Conservation (phyloP, 2,797 vertebrate genomes). For the Alca torda region DNA sequence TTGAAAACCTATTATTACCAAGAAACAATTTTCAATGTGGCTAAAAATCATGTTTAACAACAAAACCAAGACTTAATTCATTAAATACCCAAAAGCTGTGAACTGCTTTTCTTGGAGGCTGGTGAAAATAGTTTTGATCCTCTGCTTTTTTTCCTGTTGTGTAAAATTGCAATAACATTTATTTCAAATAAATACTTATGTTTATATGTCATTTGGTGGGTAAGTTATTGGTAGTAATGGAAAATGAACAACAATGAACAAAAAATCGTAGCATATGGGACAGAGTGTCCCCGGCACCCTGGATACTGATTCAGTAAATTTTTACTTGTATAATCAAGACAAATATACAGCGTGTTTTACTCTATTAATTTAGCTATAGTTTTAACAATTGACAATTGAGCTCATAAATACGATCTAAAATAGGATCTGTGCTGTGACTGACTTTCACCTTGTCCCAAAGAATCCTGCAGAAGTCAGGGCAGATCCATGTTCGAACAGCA, state of each 20-base stretch:
- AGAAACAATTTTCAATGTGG: conserved; percentile 56
- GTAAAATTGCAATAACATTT: not conserved
- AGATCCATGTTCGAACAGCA: not conserved
- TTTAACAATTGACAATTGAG: not conserved
- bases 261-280: not conserved
- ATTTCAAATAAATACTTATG: not conserved
- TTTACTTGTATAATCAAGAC: not conserved
- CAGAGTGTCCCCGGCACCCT: not conserved
- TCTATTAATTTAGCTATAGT: not conserved
- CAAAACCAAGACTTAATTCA: conserved; percentile 44
- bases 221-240: not conserved
- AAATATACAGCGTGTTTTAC: not conserved
- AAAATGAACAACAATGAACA: not conserved
- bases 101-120: not conserved
- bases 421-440: not conserved
- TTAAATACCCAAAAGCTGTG: conserved; percentile 10
- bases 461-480: not conserved
- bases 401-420: not conserved
- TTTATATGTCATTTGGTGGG: not conserved
- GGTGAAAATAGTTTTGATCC: not conserved
- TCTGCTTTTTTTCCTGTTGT: not conserved
- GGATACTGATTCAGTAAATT: not conserved
- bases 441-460: not conserved
- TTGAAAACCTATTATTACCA: conserved; percentile 72
- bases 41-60: conserved; percentile 63